Evolutionary conservation across 2,797 vertebrate genomes (phyloP).

Genomic region (Acipenser oxyrinchus): DNA sequence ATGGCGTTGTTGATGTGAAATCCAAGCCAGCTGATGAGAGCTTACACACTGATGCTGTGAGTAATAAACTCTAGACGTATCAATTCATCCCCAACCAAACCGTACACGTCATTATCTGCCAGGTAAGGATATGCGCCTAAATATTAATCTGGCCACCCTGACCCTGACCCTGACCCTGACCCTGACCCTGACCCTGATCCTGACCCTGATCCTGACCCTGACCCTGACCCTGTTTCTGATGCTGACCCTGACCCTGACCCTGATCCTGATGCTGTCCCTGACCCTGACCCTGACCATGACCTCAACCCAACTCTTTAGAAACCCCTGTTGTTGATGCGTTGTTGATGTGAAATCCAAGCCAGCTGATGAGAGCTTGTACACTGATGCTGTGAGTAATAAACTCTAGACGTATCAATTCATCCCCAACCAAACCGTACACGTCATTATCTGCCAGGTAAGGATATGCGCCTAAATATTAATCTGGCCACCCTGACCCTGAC

Average conservation of each 20-base stretch:
- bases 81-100: neutral
- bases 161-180: no score
- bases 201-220: no score
- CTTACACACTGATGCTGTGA: slow-evolving; percentile 57
- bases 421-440: neutral
- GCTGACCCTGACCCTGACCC: no score
- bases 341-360: slow-evolving; percentile 62
- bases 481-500: no score
- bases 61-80: slow-evolving; percentile 26
- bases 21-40: slow-evolving; percentile 50
- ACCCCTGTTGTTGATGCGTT: slow-evolving; percentile 28
- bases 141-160: no score
- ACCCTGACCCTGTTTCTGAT: no score
- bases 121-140: no score
- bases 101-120: neutral
- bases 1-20: slow-evolving; percentile 60
- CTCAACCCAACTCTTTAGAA: no score
- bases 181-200: no score
- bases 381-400: slow-evolving; percentile 55
- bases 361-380: slow-evolving; percentile 46
- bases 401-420: neutral
- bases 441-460: neutral
- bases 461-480: no score
- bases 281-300: no score
- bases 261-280: no score